Evolutionary conservation across 2,888 invertebrate genomes (phyloP).

Genomic region (Andrena minutula): DNA sequence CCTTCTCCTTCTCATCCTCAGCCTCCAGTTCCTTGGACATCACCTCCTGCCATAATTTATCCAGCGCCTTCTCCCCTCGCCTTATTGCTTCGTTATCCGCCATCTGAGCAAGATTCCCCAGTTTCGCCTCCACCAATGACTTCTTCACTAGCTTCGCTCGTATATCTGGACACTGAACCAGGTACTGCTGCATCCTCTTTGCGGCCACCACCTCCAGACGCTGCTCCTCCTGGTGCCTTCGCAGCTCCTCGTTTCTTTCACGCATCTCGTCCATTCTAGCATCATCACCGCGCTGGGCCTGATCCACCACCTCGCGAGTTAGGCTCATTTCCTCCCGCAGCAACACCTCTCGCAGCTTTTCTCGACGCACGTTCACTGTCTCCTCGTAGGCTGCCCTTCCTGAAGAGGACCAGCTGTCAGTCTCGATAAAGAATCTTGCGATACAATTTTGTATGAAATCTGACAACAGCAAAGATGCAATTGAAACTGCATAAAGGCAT

Average conservation of each 20-base stretch:
- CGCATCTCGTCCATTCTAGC: slow-evolving; percentile 86
- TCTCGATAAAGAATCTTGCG: background rate
- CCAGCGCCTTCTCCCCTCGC: slow-evolving; percentile 86
- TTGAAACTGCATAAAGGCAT: too few species aligned
- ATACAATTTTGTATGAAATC: slow-evolving; percentile 7
- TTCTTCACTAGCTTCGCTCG: slow-evolving; percentile 22
- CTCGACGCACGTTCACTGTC: slow-evolving; percentile 85
- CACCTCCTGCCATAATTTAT: slow-evolving; percentile 88
- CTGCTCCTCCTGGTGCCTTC: slow-evolving; percentile 86
- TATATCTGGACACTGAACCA: slow-evolving; percentile 18
- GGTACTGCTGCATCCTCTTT: slow-evolving; percentile 59
- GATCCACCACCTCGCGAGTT: slow-evolving; percentile 86
- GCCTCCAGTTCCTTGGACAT: slow-evolving; percentile 87
- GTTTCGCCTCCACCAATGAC: slow-evolving; percentile 47
- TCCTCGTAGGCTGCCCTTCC: slow-evolving; percentile 86
- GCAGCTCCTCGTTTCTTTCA: slow-evolving; percentile 84
- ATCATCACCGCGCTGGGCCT: slow-evolving; percentile 86
- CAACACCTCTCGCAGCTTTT: slow-evolving; percentile 82
- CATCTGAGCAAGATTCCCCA: slow-evolving; percentile 58
- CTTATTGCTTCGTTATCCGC: slow-evolving; percentile 85
- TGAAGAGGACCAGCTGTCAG: slow-evolving; percentile 40
- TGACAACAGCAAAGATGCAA: background rate
- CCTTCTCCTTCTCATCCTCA: slow-evolving; percentile 67
- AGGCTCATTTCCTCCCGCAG: slow-evolving; percentile 86
- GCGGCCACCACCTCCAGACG: slow-evolving; percentile 82